These are phyloP conservation scores for Mantis religiosa DNA, from an alignment of 2,888 invertebrate species.

Conservation along the genomic window DNA sequence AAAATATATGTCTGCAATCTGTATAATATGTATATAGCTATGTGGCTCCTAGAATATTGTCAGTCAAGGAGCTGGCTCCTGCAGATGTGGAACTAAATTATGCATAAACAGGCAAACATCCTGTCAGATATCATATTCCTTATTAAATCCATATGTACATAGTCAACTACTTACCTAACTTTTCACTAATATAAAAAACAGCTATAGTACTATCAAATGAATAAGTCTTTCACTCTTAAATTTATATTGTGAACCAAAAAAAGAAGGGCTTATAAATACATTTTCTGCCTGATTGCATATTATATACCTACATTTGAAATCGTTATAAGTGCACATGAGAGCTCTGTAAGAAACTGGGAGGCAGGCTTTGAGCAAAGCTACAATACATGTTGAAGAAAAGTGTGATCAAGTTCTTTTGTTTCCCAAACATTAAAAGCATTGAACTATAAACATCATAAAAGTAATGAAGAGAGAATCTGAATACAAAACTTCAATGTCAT, in stretches of 20 bases:
- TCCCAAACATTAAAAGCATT: not conserved
- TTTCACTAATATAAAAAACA: not conserved
- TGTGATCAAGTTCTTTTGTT: not conserved
- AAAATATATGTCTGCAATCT: not conserved
- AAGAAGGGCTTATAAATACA: not conserved
- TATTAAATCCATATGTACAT: not conserved
- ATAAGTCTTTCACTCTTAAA: not conserved
- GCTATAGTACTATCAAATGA: not conserved
- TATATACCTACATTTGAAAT: not conserved
- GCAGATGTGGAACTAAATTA: not conserved
- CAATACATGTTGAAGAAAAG: not conserved
- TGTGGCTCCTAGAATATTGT: not conserved
- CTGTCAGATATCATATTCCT: not conserved
- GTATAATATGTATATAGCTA: not conserved
- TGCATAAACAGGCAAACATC: not conserved
- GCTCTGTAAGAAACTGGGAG: not conserved
- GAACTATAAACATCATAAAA: too few species aligned
- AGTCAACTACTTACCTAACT: not conserved
- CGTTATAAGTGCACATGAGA: not conserved
- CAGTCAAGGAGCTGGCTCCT: not conserved
- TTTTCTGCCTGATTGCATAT: not conserved
- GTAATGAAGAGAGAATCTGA: too few species aligned
- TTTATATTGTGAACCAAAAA: not conserved
- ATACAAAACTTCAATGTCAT: too few species aligned
- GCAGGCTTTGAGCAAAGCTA: too few species aligned